Percentiles rank a stretch among this genome's conserved stretches.
phyloP scores from a whole-genome alignment of 1,140 invertebrate genomes.

The Leptinotarsa texana region DNA sequence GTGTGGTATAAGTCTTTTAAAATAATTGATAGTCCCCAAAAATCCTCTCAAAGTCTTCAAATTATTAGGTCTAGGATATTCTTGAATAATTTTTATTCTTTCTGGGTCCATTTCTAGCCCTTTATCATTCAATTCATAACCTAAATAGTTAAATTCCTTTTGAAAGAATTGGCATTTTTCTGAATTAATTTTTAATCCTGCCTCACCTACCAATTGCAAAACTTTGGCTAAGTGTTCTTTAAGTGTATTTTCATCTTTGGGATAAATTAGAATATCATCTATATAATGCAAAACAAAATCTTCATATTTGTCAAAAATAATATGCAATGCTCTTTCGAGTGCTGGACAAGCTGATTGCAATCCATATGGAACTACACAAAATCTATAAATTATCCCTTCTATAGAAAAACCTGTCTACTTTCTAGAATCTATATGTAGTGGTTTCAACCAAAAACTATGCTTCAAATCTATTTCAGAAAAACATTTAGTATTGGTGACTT shows the following conservation, averaged over 20 bases:
- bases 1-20: slow-evolving; percentile 38
- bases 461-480: too few relatives aligned
- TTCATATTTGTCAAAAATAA: slow-evolving; percentile 9
- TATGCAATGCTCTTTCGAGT: not conserved
- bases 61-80: slow-evolving; percentile 35
- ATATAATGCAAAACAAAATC: slow-evolving; percentile 15
- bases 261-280: slow-evolving; percentile 50
- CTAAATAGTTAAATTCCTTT: slow-evolving; percentile 43
- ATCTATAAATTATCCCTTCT: slow-evolving; percentile 16
- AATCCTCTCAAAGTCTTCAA: slow-evolving; percentile 38
- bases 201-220: slow-evolving; percentile 42
- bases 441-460: too few relatives aligned
- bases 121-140: slow-evolving; percentile 43
- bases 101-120: slow-evolving; percentile 12
- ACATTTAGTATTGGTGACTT: too few relatives aligned
- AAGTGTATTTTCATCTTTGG: slow-evolving; percentile 47
- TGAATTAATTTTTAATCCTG: slow-evolving; percentile 43
- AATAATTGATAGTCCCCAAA: slow-evolving; percentile 43
- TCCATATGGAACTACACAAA: slow-evolving; percentile 12
- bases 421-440: too few relatives aligned
- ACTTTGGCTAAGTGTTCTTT: slow-evolving; percentile 44
- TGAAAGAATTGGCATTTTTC: slow-evolving; percentile 26
- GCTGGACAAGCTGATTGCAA: slow-evolving; percentile 12
- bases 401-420: too few relatives aligned
- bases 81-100: slow-evolving; percentile 36